A percentile compares a stretch with the other conserved stretches of the same genome.
These are phyloP conservation scores for Tortricodes alternella DNA, from an alignment of 2,888 invertebrate genomes.

Conservation along the genomic window DNA sequence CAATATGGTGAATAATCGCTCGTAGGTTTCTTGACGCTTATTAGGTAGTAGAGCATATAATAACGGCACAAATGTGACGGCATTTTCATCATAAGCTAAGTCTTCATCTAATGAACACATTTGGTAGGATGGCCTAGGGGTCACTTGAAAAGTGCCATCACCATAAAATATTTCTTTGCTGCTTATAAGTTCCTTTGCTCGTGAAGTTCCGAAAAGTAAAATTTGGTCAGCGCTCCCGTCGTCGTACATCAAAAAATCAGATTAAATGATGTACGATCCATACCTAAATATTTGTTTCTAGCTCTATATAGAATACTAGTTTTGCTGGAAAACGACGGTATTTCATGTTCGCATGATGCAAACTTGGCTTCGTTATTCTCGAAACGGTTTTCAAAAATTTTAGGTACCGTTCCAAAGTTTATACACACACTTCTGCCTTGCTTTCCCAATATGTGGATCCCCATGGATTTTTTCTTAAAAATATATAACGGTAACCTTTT, in stretches of 20 bases:
- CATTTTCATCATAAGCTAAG: not conserved
- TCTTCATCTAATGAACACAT: not conserved
- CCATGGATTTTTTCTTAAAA: not conserved
- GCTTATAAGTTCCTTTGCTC: not conserved
- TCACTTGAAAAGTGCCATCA: not conserved
- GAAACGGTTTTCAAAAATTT: constrained; percentile 2
- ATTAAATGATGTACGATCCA: constrained; percentile 3
- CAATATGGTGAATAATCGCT: constrained; percentile 10
- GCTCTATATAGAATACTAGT: not conserved
- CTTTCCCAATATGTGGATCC: not conserved
- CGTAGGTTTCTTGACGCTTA: not conserved
- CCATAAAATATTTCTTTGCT: not conserved
- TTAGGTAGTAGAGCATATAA: not conserved
- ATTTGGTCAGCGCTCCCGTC: not conserved
- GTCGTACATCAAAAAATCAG: not conserved
- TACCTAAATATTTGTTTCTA: constrained; percentile 1
- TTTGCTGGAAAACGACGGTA: constrained; percentile 1
- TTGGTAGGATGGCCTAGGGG: not conserved
- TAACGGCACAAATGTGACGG: not conserved
- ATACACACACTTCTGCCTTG: not conserved
- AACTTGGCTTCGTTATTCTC: not conserved
- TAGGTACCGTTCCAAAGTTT: constrained; percentile 1
- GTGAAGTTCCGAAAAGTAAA: not conserved
- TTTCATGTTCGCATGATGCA: constrained; percentile 2
- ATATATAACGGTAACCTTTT: not conserved